These are phyloP conservation scores for Antheraea pernyi DNA, from an alignment of 1,140 invertebrate genomes.

Conservation along the genomic window DNA sequence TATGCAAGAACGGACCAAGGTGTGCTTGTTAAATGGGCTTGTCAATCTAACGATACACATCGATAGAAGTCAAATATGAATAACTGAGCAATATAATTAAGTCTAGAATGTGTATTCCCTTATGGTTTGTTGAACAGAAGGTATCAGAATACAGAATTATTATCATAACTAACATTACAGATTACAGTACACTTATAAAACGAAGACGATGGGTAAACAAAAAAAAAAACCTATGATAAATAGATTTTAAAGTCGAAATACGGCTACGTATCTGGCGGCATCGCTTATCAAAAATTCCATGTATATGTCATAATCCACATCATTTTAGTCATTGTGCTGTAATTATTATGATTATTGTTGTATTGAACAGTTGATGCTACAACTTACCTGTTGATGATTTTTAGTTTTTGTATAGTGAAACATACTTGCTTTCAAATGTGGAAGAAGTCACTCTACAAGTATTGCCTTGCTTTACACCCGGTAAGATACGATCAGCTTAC, in stretches of 20 bases:
- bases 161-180: not conserved
- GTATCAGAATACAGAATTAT: constrained; percentile 31
- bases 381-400: constrained; percentile 71
- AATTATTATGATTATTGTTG: constrained; percentile 58
- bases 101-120: constrained; percentile 20
- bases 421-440: constrained; percentile 77
- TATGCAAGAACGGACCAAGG: constrained; percentile 42
- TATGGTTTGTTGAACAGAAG: constrained; percentile 35
- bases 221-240: not conserved
- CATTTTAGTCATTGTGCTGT: constrained; percentile 74
- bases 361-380: constrained; percentile 75
- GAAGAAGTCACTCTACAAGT: constrained; percentile 78
- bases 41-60: constrained; percentile 34
- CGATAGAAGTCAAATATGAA: constrained; percentile 22
- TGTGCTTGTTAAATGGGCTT: constrained; percentile 50
- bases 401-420: constrained; percentile 78
- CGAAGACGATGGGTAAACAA: not conserved
- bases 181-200: not conserved
- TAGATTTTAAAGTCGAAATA: not conserved
- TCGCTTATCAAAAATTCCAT: constrained; percentile 51
- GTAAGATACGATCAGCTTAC: constrained; percentile 78
- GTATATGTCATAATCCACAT: constrained; percentile 59
- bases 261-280: constrained; percentile 31
- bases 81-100: not conserved
- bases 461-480: constrained; percentile 77